Evolutionary conservation across 1,140 invertebrate species (phyloP).

Genomic region (Zaprionus gabonicus): DNA sequence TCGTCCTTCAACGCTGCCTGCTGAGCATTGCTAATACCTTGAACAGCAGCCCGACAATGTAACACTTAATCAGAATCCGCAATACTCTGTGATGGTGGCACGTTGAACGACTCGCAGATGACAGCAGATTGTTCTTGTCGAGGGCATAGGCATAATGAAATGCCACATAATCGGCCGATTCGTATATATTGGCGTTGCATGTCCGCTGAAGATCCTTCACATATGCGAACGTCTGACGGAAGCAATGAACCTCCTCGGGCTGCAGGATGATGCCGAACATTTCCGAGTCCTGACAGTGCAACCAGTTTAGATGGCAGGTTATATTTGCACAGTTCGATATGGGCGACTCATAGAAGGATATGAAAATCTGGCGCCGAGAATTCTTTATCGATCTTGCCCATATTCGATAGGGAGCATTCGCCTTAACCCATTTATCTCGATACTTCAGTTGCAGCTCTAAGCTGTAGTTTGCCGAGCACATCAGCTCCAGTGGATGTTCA

Average conservation of each 20-base stretch:
- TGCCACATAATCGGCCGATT: slow-evolving; percentile 1
- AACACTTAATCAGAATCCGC: neutral
- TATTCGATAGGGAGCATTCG: slow-evolving; percentile 25
- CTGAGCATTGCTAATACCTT: neutral
- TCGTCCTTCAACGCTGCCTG: no score
- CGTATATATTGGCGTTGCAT: neutral
- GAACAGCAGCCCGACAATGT: neutral
- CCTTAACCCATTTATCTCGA: slow-evolving; percentile 29
- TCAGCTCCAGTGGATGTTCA: slow-evolving; percentile 10
- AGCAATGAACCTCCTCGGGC: slow-evolving; percentile 25
- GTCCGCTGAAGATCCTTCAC: slow-evolving; percentile 15
- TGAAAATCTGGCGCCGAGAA: slow-evolving; percentile 2
- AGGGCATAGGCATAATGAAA: slow-evolving; percentile 15
- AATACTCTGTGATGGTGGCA: neutral
- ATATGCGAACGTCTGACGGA: slow-evolving; percentile 20
- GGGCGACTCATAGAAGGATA: slow-evolving; percentile 30
- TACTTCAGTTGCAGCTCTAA: slow-evolving; percentile 24
- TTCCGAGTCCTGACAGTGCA: slow-evolving; percentile 23
- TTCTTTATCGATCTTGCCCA: slow-evolving; percentile 10
- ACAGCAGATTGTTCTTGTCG: neutral
- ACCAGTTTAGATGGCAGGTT: slow-evolving; percentile 24
- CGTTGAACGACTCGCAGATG: neutral
- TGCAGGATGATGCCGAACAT: slow-evolving; percentile 13
- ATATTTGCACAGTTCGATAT: slow-evolving; percentile 32
- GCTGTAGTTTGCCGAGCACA: slow-evolving; percentile 16